Conservation (phyloP, 2,888 invertebrate species). For the Corbicula japonica region DNA sequence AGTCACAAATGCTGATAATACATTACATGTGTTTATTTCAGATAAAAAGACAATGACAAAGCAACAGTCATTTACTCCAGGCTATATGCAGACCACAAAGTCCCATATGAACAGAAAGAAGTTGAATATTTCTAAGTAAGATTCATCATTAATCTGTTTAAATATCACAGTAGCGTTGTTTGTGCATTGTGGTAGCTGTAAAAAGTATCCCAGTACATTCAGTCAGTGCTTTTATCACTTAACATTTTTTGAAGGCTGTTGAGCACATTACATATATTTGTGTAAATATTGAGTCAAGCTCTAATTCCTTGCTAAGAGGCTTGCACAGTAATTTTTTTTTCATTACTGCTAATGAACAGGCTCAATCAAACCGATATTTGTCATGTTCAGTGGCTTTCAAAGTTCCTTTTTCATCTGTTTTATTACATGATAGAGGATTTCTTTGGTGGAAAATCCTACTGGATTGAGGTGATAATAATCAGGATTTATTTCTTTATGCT, state of each 20-base stretch:
- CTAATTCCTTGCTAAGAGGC: background rate
- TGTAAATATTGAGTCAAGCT: no score
- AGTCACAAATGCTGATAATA: no score
- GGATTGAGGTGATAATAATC: background rate
- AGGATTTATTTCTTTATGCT: background rate
- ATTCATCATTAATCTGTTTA: no score
- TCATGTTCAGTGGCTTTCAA: no score
- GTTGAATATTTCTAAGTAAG: conserved; percentile 24
- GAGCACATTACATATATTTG: no score
- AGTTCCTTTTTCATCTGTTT: no score
- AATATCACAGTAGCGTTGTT: no score
- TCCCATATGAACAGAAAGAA: conserved; percentile 58
- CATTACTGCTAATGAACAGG: no score
- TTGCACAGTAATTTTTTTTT: background rate
- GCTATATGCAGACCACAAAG: conserved; percentile 76
- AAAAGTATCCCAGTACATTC: no score
- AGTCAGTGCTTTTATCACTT: background rate
- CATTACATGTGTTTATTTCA: conserved; percentile 15
- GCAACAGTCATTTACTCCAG: conserved; percentile 53
- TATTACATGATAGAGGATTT: background rate
- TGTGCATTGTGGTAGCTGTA: no score
- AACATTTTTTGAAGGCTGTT: no score
- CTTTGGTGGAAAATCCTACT: background rate
- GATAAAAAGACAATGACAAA: conserved; percentile 33
- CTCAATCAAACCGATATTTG: background rate